phyloP scores from a whole-genome alignment of 1,140 invertebrate genomes.

The Dendrolimus punctatus region DNA sequence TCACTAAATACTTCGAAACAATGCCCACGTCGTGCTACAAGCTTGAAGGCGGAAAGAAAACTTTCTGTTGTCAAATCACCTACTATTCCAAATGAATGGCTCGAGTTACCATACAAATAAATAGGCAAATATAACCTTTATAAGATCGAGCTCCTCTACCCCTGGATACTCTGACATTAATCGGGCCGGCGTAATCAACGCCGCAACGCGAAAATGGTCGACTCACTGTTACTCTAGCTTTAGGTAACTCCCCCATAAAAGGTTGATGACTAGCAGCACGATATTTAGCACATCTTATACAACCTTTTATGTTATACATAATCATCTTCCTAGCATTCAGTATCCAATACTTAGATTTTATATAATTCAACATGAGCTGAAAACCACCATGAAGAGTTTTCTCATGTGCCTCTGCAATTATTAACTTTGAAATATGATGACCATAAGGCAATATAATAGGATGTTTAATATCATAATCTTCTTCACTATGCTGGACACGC shows the following conservation, averaged over 20 bases:
- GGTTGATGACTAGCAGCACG: neutral
- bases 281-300: conserved; percentile 5
- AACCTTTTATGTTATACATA: conserved; percentile 1
- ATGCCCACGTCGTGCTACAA: conserved; percentile 7
- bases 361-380: conserved; percentile 1
- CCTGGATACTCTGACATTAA: conserved; percentile 5
- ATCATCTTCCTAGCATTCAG: neutral
- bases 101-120: conserved; percentile 8
- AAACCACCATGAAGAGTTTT: neutral
- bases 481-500: conserved; percentile 1
- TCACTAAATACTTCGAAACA: conserved; percentile 6
- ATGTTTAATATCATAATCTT: conserved; percentile 1
- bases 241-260: conserved; percentile 10
- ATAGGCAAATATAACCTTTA: conserved; percentile 11
- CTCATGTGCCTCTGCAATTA: neutral
- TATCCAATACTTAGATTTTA: conserved; percentile 11
- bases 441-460: neutral
- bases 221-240: conserved; percentile 3
- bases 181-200: conserved; percentile 10
- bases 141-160: conserved; percentile 6
- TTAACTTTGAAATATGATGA: conserved; percentile 3
- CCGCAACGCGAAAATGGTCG: conserved; percentile 7
- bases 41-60: conserved; percentile 6
- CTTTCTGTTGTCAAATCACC: conserved; percentile 6
- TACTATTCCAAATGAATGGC: conserved; percentile 9